Evolutionary conservation across 2,113 vertebrate species (phyloP).

Genomic region (Miniopterus natalensis): DNA sequence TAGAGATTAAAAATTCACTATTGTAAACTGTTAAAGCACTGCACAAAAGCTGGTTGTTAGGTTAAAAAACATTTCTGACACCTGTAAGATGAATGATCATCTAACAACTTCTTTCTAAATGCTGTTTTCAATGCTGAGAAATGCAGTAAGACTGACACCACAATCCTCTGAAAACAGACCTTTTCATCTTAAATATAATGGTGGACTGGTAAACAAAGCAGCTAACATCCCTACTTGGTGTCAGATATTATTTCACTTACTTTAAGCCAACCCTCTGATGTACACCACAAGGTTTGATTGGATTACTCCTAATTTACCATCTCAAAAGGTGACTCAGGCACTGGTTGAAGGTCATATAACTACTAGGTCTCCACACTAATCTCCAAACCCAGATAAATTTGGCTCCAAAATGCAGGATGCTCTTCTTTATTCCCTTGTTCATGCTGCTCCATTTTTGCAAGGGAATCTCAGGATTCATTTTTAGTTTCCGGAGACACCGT

Average conservation of each 20-base stretch:
- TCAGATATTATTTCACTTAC: slow-evolving; percentile 9
- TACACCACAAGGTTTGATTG: not conserved
- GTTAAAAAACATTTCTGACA: not conserved
- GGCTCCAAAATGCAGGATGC: not conserved
- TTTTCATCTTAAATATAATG: not conserved
- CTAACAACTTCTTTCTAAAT: slow-evolving; percentile 15
- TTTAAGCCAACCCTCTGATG: not conserved
- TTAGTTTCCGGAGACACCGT: not conserved
- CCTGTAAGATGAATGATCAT: not conserved
- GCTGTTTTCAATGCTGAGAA: slow-evolving; percentile 32
- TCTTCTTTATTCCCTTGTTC: not conserved
- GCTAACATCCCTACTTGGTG: not conserved
- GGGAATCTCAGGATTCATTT: not conserved
- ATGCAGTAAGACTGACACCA: not conserved
- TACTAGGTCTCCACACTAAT: not conserved
- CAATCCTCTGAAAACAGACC: not conserved
- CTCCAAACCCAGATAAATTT: slow-evolving; percentile 6
- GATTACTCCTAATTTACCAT: not conserved
- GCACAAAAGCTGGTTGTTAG: slow-evolving; percentile 35
- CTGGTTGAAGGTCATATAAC: not conserved
- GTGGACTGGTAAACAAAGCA: not conserved
- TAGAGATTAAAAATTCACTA: slow-evolving; percentile 49
- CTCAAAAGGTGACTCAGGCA: not conserved
- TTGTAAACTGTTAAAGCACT: not conserved
- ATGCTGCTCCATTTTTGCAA: not conserved